Evolutionary conservation across 1,140 invertebrate genomes (phyloP), one percentile per base, ranked within the genome.

Genomic region (Holcopasites calliopsidis): DNA sequence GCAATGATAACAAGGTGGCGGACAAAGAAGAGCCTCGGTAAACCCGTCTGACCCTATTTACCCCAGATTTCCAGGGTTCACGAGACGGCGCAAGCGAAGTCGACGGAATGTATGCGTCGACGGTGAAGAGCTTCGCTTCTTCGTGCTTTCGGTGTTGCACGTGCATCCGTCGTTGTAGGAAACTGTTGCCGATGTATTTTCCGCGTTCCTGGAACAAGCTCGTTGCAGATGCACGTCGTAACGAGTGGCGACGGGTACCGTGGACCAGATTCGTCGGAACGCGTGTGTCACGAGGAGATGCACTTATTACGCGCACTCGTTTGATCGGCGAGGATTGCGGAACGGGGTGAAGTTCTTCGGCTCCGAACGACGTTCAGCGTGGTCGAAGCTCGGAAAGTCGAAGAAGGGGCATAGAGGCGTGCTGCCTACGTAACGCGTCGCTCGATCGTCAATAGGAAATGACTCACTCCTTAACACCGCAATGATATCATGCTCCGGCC

Each of bases 391-490:
- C 11, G 11, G 70, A 66, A 50, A 70, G 65, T 38, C 38, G 42
- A 28, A 28, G 50, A 77, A 50, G 35, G 21, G 16, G 40, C 11
- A n/a, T 26, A 40, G 40, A 35, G 26, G 31, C 62, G 31, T 44
- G 74, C 60, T 26, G 61, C 47, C 33, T 33, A 44, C 42, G 47
- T 38, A 76, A 71, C 21, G 42, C 23, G 65, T 21, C 35, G 72
- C 79, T 75, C 50, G 72, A 80, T 77, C 71, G 80, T 80, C 85
- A 86, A 85, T 87, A 83, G 86, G 79, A 85, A 87, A 73, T 86
- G 86, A 87, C 71, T 87, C 86, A 87, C 78, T 83, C 60, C 58
- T 80, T 74, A 80, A 83, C 74, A 66, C 70, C 75, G 82, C 72
- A 84, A 81, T 84, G 83, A 84, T 84, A 84, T 84, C 83, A 84